Conservation (phyloP, 1,140 invertebrate species). For the Lamellibrachia luymesi region DNA sequence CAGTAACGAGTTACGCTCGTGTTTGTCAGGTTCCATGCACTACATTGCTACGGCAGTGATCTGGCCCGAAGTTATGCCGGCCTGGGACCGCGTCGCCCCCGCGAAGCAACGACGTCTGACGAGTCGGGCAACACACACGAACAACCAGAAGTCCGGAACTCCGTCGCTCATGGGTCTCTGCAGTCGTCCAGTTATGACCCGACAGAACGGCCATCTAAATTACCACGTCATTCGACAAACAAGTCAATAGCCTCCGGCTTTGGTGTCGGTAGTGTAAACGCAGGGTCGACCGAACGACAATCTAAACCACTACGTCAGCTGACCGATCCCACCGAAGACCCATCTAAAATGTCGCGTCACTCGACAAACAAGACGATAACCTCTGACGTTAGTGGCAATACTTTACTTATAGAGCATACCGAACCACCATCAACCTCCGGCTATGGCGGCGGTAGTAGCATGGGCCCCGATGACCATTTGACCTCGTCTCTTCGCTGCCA, state of each 20-base stretch:
- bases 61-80: background rate
- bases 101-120: no score
- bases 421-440: no score
- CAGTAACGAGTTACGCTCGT: background rate
- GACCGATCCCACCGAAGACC: no score
- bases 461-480: background rate
- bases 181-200: background rate
- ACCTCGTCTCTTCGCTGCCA: background rate
- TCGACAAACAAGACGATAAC: background rate
- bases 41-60: background rate
- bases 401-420: no score
- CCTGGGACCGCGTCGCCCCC: background rate
- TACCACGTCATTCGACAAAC: no score
- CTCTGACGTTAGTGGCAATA: background rate
- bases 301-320: no score
- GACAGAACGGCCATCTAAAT: background rate
- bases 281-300: background rate
- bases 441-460: no score
- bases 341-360: background rate
- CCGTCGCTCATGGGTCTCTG: background rate
- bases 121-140: background rate
- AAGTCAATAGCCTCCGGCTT: no score
- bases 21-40: constrained; percentile 6
- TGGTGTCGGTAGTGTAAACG: no score
- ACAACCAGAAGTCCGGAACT: background rate